Percentiles rank a stretch among this genome's conserved stretches.
Conservation (phyloP, 2,888 invertebrate genomes). For the Apotomis turbidana region DNA sequence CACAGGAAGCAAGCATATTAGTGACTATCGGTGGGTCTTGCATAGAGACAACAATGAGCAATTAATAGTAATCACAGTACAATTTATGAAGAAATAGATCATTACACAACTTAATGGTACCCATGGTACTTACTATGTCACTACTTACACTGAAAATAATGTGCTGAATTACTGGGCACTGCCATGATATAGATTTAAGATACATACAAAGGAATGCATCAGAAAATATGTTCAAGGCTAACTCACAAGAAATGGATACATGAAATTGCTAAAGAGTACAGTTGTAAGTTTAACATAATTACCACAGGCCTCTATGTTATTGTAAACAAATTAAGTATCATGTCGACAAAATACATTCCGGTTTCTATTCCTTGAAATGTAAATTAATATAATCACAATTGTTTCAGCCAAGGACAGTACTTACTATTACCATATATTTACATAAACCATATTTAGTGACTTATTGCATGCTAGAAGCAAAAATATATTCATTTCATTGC, state of each 20-base stretch:
- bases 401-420: slow-evolving; percentile 17
- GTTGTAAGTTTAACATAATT: not conserved
- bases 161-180: not conserved
- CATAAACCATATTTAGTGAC: slow-evolving; percentile 27
- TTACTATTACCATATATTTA: slow-evolving; percentile 34
- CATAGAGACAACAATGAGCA: slow-evolving; percentile 30
- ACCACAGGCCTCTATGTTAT: not conserved
- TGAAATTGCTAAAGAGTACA: too few species aligned
- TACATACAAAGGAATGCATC: slow-evolving; percentile 3
- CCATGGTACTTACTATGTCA: slow-evolving; percentile 1
- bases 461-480: slow-evolving; percentile 19
- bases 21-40: slow-evolving; percentile 39
- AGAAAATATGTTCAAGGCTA: not conserved
- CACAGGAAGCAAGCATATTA: slow-evolving; percentile 28
- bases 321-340: slow-evolving; percentile 1
- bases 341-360: slow-evolving; percentile 1
- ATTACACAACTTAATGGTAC: slow-evolving; percentile 5
- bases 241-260: too few species aligned
- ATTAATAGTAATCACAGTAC: slow-evolving; percentile 25
- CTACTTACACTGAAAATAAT: not conserved
- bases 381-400: slow-evolving; percentile 21
- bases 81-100: slow-evolving; percentile 9
- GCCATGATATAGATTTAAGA: not conserved
- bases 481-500: slow-evolving; percentile 19
- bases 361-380: slow-evolving; percentile 2